These are phyloP conservation scores for Lepus americanus DNA, from an alignment of 2,113 vertebrate genomes.

Conservation along the genomic window DNA sequence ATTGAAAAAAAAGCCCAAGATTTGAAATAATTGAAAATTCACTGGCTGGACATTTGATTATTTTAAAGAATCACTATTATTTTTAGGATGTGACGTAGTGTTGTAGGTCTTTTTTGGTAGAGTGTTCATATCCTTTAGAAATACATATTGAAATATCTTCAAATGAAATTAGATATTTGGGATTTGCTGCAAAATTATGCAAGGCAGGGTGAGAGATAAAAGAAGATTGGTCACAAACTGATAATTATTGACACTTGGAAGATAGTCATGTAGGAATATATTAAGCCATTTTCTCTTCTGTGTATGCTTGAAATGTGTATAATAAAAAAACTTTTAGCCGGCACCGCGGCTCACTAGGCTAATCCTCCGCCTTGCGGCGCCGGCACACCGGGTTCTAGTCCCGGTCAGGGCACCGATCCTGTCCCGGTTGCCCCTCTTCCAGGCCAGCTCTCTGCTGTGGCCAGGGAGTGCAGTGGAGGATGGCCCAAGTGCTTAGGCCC, in stretches of 20 bases:
- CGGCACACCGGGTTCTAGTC: too few species aligned
- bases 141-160: too few species aligned
- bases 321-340: background rate
- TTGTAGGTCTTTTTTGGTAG: background rate
- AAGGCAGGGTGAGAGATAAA: background rate
- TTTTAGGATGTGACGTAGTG: background rate
- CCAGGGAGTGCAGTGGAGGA: too few species aligned
- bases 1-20: background rate
- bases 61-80: background rate
- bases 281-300: conserved; percentile 16
- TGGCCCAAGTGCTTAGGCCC: too few species aligned
- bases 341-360: too few species aligned
- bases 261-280: background rate
- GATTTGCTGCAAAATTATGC: conserved; percentile 12
- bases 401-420: too few species aligned
- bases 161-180: background rate
- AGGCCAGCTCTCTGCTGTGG: too few species aligned
- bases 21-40: background rate
- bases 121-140: background rate
- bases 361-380: too few species aligned
- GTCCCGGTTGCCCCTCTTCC: too few species aligned
- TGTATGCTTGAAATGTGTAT: background rate
- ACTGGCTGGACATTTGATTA: conserved; percentile 15
- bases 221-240: background rate
- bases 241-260: background rate